These are phyloP conservation scores for Alsophila aescularia DNA, from an alignment of 2,888 invertebrate species.

Conservation along the genomic window DNA sequence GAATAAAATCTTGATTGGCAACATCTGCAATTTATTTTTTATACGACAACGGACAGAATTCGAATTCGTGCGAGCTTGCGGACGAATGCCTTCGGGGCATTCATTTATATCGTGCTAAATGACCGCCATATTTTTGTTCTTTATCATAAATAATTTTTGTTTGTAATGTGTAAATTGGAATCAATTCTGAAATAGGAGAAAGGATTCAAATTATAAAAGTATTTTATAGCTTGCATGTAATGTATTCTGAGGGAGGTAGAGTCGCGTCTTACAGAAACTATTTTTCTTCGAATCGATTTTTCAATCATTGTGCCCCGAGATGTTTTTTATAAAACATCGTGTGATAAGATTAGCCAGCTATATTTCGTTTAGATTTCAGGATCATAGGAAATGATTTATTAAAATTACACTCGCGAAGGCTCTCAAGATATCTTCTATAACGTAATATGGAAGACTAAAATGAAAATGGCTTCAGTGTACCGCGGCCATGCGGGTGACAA, in stretches of 20 bases:
- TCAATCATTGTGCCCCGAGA: no score
- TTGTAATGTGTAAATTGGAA: slow-evolving; percentile 15
- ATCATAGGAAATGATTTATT: no score
- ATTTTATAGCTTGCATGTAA: slow-evolving; percentile 51
- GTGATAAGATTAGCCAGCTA: no score
- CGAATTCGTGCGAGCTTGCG: slow-evolving; percentile 28
- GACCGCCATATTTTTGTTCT: slow-evolving; percentile 33
- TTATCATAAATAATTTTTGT: slow-evolving; percentile 26
- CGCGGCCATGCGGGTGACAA: slow-evolving; percentile 29
- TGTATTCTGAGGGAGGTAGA: slow-evolving; percentile 40
- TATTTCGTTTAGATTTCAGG: no score
- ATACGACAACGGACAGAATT: slow-evolving; percentile 29
- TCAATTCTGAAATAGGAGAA: slow-evolving; percentile 34
- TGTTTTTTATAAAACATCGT: no score
- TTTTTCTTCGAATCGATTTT: no score
- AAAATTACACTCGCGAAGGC: no score
- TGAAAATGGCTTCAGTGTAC: slow-evolving; percentile 1
- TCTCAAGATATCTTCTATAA: no score
- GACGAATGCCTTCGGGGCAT: slow-evolving; percentile 44
- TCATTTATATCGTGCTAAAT: slow-evolving; percentile 39
- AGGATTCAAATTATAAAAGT: slow-evolving; percentile 48
- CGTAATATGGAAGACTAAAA: slow-evolving; percentile 7
- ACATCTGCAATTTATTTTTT: slow-evolving; percentile 41
- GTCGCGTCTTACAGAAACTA: slow-evolving; percentile 19
- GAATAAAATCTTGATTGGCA: slow-evolving; percentile 51